Conservation (phyloP, 2,113 vertebrate genomes). For the Bostrychus sinensis region DNA sequence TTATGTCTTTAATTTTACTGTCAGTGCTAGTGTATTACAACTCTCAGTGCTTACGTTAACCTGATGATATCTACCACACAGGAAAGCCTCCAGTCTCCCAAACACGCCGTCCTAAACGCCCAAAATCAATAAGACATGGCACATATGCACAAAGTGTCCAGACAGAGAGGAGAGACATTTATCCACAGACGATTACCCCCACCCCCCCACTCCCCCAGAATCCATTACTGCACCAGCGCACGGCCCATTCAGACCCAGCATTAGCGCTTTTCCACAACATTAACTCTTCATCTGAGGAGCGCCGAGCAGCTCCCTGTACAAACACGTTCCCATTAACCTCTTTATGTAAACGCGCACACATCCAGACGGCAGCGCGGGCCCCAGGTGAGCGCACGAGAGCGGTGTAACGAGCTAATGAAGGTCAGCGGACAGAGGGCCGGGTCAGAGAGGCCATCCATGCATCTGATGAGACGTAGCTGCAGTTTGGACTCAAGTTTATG, state of each 20-base stretch:
- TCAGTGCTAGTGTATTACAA: too few relatives aligned
- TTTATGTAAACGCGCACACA: constrained; percentile 49
- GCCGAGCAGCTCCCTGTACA: too few relatives aligned
- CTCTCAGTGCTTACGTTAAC: too few relatives aligned
- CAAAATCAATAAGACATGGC: not conserved
- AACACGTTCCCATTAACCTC: constrained; percentile 44
- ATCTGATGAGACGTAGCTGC: too few relatives aligned
- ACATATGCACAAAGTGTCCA: too few relatives aligned
- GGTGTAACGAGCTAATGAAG: constrained; percentile 42
- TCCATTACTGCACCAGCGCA: constrained; percentile 28
- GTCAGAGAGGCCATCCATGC: too few relatives aligned
- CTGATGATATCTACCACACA: too few relatives aligned
- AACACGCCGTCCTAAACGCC: too few relatives aligned
- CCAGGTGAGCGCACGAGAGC: constrained; percentile 13
- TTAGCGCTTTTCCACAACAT: constrained; percentile 56
- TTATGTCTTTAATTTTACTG: too few relatives aligned
- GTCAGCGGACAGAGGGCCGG: constrained; percentile 8
- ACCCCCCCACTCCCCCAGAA: constrained; percentile 18
- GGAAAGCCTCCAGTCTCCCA: not conserved
- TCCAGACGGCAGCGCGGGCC: constrained; percentile 34
- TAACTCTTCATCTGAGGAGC: constrained; percentile 51
- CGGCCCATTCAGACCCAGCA: constrained; percentile 28
- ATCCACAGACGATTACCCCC: not conserved
- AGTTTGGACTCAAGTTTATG: too few relatives aligned
- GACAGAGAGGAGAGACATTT: not conserved